A percentile compares a stretch with the other conserved stretches of the same genome.
These are phyloP conservation scores for Zaprionus lachaisei DNA, from an alignment of 1,140 invertebrate species.

Conservation along the genomic window DNA sequence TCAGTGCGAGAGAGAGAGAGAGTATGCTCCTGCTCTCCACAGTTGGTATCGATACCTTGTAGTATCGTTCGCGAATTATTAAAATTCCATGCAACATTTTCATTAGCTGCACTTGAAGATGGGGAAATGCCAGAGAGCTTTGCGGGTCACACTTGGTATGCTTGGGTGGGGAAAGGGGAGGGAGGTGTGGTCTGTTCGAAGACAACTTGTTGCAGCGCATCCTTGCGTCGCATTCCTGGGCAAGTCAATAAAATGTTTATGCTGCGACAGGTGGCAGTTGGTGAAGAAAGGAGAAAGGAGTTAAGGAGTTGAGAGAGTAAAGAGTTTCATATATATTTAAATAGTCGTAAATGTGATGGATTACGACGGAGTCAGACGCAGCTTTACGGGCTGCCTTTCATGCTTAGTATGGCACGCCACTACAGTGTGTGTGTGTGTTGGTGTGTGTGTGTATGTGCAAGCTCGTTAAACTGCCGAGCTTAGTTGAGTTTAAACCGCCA, in stretches of 20 bases:
- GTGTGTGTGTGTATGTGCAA: neutral
- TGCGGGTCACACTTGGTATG: neutral
- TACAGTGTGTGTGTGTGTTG: slow-evolving; percentile 7
- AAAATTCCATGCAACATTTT: slow-evolving; percentile 17
- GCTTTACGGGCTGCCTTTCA: slow-evolving; percentile 34
- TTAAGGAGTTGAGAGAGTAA: slow-evolving; percentile 38
- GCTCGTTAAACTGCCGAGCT: slow-evolving; percentile 26
- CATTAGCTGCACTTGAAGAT: neutral
- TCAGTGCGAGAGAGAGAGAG: neutral
- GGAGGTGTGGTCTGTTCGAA: neutral
- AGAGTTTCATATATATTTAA: slow-evolving; percentile 51
- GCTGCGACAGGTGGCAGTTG: slow-evolving; percentile 10
- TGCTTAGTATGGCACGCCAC: slow-evolving; percentile 43
- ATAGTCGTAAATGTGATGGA: slow-evolving; percentile 76
- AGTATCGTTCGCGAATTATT: slow-evolving; percentile 8
- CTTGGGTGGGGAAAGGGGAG: neutral
- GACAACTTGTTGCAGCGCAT: slow-evolving; percentile 32
- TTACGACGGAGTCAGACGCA: slow-evolving; percentile 49
- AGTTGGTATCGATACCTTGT: neutral
- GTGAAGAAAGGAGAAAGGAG: neutral
- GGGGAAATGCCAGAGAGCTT: slow-evolving; percentile 10
- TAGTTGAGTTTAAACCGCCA: slow-evolving; percentile 22
- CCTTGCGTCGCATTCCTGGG: neutral
- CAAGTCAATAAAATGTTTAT: slow-evolving; percentile 42
- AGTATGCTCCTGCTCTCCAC: neutral